Evolutionary conservation across 2,888 invertebrate species (phyloP), one percentile per base, ranked within the genome.

Genomic region (Mamestra brassicae): DNA sequence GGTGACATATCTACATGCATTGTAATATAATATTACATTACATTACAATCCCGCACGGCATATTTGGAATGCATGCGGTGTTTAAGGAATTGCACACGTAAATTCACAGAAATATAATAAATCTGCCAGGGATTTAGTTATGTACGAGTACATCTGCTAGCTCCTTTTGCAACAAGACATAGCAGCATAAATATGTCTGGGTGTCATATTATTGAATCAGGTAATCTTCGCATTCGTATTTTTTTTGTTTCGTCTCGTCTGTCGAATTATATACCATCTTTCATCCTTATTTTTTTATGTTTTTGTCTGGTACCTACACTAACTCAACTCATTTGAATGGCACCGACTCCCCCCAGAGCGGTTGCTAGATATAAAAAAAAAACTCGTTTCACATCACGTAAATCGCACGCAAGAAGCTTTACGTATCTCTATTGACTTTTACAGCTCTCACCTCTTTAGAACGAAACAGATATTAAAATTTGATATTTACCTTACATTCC

Each of bases 401-500:
- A n/a, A 38, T 50, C 3, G 26, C 47, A 50, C 42, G 38, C 15
- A 58, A 8, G 34, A 34, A 11, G 15, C 42, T 61, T 36, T 15
- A 78, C 42, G 26, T 61, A 7, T 34, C 17, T 61, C 54, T 42
- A 57, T 71, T 72, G 73, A 78, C 64, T 64, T 79, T 78, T 64
- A 79, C 36, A 60, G 58, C 67, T 26, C 42, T 26, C 55, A 34
- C 47, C 26, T 54, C 47, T 34, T 13, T 64, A 17, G 62, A 15
- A 36, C 54, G 42, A 63, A 63, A 70, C 50, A 42, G 50, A 17
- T 58, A 70, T 34, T 80, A 71, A 55, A 74, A 69, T 34, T 61
- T 64, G 52, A 54, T 61, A 71, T 80, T 80, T 67, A 66, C 50
- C 17, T 60, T 26, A 42, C 17, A 45, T 47, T 47, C n/a, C 17